Conservation (phyloP, 2,113 vertebrate species). For the Istiophorus platypterus region DNA sequence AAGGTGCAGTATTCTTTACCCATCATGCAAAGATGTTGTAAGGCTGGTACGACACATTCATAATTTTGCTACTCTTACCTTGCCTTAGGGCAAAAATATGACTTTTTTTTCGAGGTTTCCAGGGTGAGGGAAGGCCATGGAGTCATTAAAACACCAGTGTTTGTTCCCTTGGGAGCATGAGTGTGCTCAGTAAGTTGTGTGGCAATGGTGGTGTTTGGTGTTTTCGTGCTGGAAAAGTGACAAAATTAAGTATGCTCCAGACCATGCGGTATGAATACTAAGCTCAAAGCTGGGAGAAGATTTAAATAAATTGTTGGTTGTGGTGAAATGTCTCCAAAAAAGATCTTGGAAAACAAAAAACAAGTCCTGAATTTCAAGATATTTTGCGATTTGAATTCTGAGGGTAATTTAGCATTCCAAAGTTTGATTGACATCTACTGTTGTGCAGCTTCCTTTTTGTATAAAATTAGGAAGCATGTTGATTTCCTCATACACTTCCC, state of each 20-base stretch:
- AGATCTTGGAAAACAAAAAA: not conserved
- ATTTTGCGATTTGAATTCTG: not conserved
- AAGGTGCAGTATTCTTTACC: conserved; percentile 17
- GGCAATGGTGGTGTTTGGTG: not conserved
- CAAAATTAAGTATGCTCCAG: not conserved
- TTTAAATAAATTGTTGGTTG: not conserved
- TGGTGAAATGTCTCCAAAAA: not conserved
- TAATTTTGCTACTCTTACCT: conserved; percentile 5
- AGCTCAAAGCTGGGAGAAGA: not conserved
- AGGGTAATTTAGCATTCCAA: too few species aligned
- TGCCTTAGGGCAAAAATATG: not conserved
- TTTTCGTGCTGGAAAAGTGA: not conserved
- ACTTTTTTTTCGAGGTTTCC: not conserved
- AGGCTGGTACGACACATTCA: conserved; percentile 21
- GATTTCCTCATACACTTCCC: too few species aligned
- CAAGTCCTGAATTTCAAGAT: not conserved
- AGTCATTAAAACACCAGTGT: not conserved
- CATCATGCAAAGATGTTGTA: not conserved
- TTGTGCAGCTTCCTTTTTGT: too few species aligned
- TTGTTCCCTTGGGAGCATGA: not conserved
- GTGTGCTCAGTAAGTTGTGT: not conserved
- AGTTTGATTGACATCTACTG: too few species aligned
- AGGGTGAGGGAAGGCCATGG: not conserved
- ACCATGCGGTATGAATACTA: not conserved
- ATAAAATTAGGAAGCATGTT: too few species aligned